Conservation (phyloP, 2,888 invertebrate species). For the Drosophila hamatofila region DNA sequence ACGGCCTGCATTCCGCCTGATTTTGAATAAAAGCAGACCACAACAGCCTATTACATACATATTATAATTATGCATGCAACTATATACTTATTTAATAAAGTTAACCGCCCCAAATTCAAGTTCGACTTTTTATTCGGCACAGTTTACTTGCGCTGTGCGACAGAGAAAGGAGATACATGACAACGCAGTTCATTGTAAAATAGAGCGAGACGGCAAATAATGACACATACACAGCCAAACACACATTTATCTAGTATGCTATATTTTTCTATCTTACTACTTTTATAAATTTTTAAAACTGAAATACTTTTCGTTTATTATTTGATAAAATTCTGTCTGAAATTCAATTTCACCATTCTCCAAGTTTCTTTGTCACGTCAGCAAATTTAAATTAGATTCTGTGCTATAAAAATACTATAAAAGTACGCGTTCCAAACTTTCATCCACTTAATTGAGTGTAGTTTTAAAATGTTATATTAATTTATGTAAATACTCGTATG, state of each 20-base stretch:
- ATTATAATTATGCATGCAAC: constrained; percentile 30
- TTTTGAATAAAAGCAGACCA: constrained; percentile 45
- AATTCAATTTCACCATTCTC: background rate
- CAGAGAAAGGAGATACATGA: background rate
- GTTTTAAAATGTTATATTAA: background rate
- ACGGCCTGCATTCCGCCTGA: constrained; percentile 55
- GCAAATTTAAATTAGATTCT: background rate
- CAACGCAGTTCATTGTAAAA: background rate
- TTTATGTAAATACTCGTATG: too few species aligned
- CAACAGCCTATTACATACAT: constrained; percentile 46
- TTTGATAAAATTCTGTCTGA: background rate
- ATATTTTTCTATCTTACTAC: background rate
- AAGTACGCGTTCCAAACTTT: background rate
- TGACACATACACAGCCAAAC: background rate
- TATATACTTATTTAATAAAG: constrained; percentile 56
- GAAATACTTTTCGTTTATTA: too few species aligned
- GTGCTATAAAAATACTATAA: background rate
- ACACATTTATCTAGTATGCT: background rate
- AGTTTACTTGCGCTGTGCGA: background rate
- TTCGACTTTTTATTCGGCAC: background rate
- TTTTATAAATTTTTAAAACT: too few species aligned
- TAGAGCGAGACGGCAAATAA: constrained; percentile 13
- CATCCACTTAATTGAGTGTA: background rate
- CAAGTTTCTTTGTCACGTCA: background rate
- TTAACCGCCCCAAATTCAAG: constrained; percentile 33